These are phyloP conservation scores for Chelonoidis abingdonii DNA, from an alignment of 2,113 vertebrate species.

Conservation along the genomic window DNA sequence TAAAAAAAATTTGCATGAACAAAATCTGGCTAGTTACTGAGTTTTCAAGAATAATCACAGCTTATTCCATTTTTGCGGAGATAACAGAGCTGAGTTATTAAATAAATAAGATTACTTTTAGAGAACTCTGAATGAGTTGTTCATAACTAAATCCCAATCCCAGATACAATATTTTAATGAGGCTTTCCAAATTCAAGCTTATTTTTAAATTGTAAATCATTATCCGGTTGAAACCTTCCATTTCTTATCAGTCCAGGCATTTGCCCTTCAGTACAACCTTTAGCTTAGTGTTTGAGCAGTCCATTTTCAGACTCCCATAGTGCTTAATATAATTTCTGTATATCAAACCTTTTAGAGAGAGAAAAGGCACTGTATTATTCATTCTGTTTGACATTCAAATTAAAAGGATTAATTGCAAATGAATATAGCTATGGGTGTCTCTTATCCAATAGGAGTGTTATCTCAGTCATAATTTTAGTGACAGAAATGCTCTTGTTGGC, in stretches of 20 bases:
- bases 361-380: neutral
- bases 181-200: neutral
- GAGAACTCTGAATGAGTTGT: neutral
- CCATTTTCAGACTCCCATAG: neutral
- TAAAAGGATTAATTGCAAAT: neutral
- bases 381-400: neutral
- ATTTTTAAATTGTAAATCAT: neutral
- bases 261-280: neutral
- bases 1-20: neutral
- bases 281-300: neutral
- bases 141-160: neutral
- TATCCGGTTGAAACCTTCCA: neutral
- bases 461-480: neutral
- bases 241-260: neutral
- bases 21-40: neutral
- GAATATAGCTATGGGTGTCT: neutral
- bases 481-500: neutral
- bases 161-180: neutral
- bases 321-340: constrained; percentile 16
- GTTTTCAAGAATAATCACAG: neutral
- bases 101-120: neutral
- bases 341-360: constrained; percentile 24
- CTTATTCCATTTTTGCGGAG: neutral
- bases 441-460: neutral
- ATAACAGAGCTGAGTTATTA: neutral